A percentile compares a stretch with the other conserved stretches of the same genome.
These are phyloP conservation scores for Tokudaia tokunoshimensis DNA, from an alignment of 2,797 vertebrate genomes.

Conservation along the genomic window DNA sequence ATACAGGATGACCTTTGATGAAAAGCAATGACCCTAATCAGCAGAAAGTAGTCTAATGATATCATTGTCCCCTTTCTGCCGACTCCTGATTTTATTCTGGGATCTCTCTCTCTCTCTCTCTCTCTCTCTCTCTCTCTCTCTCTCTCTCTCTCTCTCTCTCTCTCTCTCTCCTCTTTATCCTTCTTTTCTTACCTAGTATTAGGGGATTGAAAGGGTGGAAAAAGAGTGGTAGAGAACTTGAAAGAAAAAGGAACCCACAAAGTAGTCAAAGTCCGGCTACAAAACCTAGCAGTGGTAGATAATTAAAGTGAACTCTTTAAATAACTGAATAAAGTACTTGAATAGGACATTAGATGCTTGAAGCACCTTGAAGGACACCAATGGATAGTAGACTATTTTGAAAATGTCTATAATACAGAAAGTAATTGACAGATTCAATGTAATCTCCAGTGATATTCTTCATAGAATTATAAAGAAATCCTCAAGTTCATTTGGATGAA, in stretches of 20 bases:
- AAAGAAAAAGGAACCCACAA: too few species aligned
- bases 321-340: not conserved
- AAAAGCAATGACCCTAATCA: not conserved
- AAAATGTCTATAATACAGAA: not conserved
- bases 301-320: not conserved
- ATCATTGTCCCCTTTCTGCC: too few species aligned
- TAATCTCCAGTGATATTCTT: not conserved
- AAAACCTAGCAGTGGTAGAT: not conserved
- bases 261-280: too few species aligned
- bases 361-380: fast-evolving
- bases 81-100: too few species aligned
- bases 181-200: too few species aligned
- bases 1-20: not conserved
- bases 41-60: too few species aligned
- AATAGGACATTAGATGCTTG: not conserved
- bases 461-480: not conserved
- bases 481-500: not conserved
- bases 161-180: too few species aligned
- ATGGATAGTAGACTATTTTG: not conserved
- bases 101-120: too few species aligned
- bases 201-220: too few species aligned
- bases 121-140: too few species aligned
- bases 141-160: too few species aligned
- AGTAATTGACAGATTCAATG: not conserved
- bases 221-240: too few species aligned